Percentiles rank a stretch among this genome's conserved stretches.
phyloP scores from a whole-genome alignment of 2,797 vertebrate species.

The Peromyscus aztecus region DNA sequence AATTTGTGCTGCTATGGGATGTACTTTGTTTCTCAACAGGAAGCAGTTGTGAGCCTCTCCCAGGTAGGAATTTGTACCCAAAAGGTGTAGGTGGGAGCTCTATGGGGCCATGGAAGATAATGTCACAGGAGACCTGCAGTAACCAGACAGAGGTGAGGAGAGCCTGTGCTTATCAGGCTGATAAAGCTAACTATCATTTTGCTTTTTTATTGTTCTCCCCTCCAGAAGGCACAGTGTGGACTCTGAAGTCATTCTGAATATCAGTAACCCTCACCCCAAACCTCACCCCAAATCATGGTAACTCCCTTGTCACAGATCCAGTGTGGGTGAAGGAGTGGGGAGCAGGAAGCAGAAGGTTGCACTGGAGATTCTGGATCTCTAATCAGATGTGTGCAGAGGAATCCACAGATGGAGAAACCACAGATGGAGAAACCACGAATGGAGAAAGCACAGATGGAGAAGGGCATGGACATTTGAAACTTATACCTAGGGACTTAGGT shows the following conservation, averaged over 20 bases:
- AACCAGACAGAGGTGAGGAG: background rate
- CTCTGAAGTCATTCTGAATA: background rate
- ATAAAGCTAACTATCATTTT: background rate
- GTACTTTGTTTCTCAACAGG: background rate
- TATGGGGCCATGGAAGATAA: background rate
- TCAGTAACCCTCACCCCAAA: background rate
- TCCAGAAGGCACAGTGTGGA: background rate
- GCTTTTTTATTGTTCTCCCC: no score
- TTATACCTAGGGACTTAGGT: background rate
- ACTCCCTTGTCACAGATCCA: background rate
- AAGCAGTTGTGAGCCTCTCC: background rate
- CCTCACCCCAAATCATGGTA: background rate
- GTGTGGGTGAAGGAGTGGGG: accelerated
- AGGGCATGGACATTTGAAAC: no score
- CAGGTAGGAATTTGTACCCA: background rate
- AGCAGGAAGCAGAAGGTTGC: no score
- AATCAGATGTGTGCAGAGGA: background rate
- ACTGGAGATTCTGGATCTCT: background rate
- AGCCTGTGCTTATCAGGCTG: background rate
- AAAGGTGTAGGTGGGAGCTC: background rate
- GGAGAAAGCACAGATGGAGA: background rate
- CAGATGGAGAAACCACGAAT: background rate
- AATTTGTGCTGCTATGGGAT: background rate
- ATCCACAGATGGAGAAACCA: background rate
- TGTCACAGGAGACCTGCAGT: no score